Evolutionary conservation across 2,888 invertebrate genomes (phyloP).

Genomic region (Harmothoe impar): DNA sequence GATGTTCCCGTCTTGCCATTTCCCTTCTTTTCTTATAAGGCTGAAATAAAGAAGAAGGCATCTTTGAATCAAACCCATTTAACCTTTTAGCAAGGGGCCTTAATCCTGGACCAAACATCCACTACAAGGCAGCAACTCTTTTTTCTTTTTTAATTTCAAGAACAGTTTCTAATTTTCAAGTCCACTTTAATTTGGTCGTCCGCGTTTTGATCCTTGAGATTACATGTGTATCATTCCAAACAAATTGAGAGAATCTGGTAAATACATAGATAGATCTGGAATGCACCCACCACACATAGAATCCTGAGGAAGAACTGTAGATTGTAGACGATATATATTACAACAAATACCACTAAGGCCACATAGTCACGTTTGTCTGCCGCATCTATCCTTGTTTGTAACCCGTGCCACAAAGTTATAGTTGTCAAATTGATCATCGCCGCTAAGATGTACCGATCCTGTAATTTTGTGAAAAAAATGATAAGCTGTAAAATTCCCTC

Average conservation of each 20-base stretch:
- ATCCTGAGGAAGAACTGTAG: constrained; percentile 56
- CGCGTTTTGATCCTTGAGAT: no score
- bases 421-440: constrained; percentile 81
- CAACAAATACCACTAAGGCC: neutral
- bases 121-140: no score
- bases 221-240: no score
- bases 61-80: no score
- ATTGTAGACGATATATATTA: constrained; percentile 39
- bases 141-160: no score
- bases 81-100: no score
- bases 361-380: constrained; percentile 67
- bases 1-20: constrained; percentile 75
- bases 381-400: constrained; percentile 75
- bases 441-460: constrained; percentile 75
- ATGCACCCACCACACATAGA: neutral
- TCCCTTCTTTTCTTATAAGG: constrained; percentile 73
- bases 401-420: constrained; percentile 82
- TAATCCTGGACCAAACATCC: no score
- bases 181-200: no score
- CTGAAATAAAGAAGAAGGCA: constrained; percentile 68
- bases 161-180: no score
- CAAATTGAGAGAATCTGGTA: no score
- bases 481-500: neutral
- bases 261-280: no score
- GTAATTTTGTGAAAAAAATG: neutral